Base-by-base conservation (phyloP, 2,113 vertebrate species). In the Anarhynchus alexandrinus region DNA sequence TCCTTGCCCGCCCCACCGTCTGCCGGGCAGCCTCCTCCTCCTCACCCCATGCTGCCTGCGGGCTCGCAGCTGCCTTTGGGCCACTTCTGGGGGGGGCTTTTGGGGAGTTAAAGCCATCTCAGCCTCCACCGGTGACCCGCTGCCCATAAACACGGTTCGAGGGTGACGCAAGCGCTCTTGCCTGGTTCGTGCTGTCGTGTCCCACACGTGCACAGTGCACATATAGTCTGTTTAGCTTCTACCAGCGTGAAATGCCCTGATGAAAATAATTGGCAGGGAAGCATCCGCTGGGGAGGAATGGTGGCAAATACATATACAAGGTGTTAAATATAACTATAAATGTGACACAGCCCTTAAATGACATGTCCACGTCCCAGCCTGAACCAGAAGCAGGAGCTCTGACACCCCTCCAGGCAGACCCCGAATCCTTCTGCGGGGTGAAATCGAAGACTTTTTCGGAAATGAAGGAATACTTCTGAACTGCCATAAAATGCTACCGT, bases 141-240 rank as follows among this genome's bases (percentile, higher is more conserved):
- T 36, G 11, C 27, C 62, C 54, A 45, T 2, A n/a, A 34, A 34
- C 0, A 4, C 0, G 13, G 26, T 0, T 43, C 38, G 5, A 25
- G 58, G 77, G 5, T 38, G 67, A 2, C 8, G 25, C 32, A 12
- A 16, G 25, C 2, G 26, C 54, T 77, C 49, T 45, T 20, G 1
- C 34, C 45, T 23, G 54, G 49, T 5, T n/a, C 22, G 0, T 0
- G 30, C 10, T 55, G 64, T 58, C 43, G 1, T 0, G 4, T 22
- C 38, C 64, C 16, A 57, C 58, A 25, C 6, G 5, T 10, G 5
- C 15, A 16, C 5, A 5, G 13, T 0, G 3, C 0, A 10, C 4
- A 5, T 5, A 22, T 0, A 12, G 23, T 6, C 42, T 27, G 20
- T 6, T 15, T 1, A 8, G 52, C 34, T 58, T 15, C 0, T 1